Evolutionary conservation across 1,140 invertebrate species (phyloP), one percentile per base, ranked within the genome.

Genomic region (Caenorhabditis brenneri): DNA sequence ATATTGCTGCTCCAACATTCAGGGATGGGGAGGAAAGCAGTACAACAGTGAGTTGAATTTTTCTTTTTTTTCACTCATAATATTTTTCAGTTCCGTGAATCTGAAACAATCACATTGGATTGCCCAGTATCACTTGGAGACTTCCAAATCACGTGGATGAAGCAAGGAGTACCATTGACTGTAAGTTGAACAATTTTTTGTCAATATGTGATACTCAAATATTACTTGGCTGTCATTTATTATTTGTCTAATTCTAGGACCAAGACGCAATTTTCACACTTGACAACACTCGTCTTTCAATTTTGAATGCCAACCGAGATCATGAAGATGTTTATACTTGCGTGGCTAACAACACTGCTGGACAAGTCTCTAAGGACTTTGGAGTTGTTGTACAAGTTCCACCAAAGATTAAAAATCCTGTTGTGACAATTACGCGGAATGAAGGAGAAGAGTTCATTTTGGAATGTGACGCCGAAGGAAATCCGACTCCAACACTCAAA

Each of bases 271-370:
- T 78, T 19, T 65, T 80, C 55, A 85, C 87, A n/a, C 33, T 83
- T 22, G 88, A 89, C 55, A 87, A 86, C 48, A 88, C 81, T 3
- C 55, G 82, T 10, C 90, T 97, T 9, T 94, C 93, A 0, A 94
- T 97, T 82, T 94, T 93, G 31, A 93, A 94, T 86, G 94, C 96
- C 0, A 93, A 94, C 82, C 93, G 94, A 80, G 94, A 94, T 0
- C 95, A 97, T 90, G 93, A 94, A 60, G 95, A 95, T 0, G 93
- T 93, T 39, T 96, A 95, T 88, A 94, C 93, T 42, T 97, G 96
- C 89, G 93, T 93, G 27, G 96, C 95, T 0, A 93, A 92, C 55
- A 97, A 97, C 90, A 92, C 92, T 19, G 96, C 95, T 12, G 96
- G 95, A 0, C 91, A 92, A 31, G 94, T 93, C 42, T 82, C 84